Evolutionary conservation across 2,888 invertebrate genomes (phyloP), one percentile per base, ranked within the genome.

Genomic region (Tetrapedia diversipes): DNA sequence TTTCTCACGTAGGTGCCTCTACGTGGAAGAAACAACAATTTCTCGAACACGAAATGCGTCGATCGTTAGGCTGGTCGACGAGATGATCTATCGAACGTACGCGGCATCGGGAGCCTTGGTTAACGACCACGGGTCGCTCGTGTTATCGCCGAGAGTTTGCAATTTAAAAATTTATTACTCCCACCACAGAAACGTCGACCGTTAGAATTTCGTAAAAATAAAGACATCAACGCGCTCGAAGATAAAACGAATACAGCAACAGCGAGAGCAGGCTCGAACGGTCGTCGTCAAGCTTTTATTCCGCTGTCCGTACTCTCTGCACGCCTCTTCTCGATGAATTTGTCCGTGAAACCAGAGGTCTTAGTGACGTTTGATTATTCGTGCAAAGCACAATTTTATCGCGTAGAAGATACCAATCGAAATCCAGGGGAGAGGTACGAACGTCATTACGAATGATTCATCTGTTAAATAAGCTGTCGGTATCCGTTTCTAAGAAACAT

Each of bases 371-470:
- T 54, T 8, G 41, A 8, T 45, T 39, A 24, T 2, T 41, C 32
- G 22, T 6, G 32, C 32, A 43, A 47, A n/a, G 19, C 7, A 41
- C 39, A 57, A 22, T 14, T 27, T 32, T 51, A 41, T 73, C 37
- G 16, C 51, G 49, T 66, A 37, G 37, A n/a, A 53, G 47, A 66
- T 63, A 19, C 2, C 6, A n/a, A 47, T 45, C 7, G 53, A 74
- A 77, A 57, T 72, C 24, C 56, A 51, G 27, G 64, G n/a, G 39
- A 51, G 59, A 43, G 24, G 47, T 39, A 19, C 53, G n/a, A 47
- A 66, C 69, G 77, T 77, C 69, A 77, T 51, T 47, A 63, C 19
- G 56, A 60, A 34, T 70, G 69, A 69, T 67, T 77, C 77, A 80
- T 69, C 64, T 19, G 51, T 60, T 54, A 63, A 66, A 66, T 39